phyloP scores from a whole-genome alignment of 2,113 vertebrate species.

The Hippolais icterina region DNA sequence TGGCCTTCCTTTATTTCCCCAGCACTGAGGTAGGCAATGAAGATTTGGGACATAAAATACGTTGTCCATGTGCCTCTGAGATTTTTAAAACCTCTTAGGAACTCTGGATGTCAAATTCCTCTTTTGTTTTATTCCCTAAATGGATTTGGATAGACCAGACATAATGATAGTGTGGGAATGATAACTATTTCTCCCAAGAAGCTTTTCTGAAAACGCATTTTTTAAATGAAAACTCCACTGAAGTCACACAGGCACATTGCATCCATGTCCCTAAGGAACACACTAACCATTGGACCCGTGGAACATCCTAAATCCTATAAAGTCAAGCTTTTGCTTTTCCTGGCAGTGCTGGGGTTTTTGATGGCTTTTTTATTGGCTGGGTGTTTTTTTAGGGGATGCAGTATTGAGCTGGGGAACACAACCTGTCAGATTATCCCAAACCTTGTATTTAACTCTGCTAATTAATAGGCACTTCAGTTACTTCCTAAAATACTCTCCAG shows the following conservation, averaged over 20 bases:
- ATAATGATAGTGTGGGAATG: slow-evolving; percentile 29
- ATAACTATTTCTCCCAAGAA: slow-evolving; percentile 20
- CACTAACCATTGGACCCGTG: background rate
- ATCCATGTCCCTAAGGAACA: background rate
- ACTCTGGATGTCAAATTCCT: background rate
- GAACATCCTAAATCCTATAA: background rate
- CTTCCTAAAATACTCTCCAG: background rate
- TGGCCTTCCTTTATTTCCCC: background rate
- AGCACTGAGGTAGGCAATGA: background rate
- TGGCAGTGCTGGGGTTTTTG: fast-evolving
- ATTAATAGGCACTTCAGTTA: background rate
- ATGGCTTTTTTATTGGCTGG: background rate
- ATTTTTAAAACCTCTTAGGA: slow-evolving; percentile 7
- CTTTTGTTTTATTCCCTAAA: slow-evolving; percentile 41
- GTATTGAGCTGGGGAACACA: background rate
- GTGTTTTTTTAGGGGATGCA: fast-evolving
- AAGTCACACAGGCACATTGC: background rate
- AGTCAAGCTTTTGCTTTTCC: background rate
- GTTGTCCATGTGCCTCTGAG: background rate
- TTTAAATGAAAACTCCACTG: background rate
- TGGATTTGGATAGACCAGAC: background rate
- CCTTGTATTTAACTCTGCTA: background rate
- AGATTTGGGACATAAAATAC: background rate
- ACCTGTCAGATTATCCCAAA: background rate
- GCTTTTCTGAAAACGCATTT: background rate